Percentiles rank a stretch among this genome's conserved stretches.
These are phyloP conservation scores for Microcebus tavaratra DNA, from an alignment of 2,113 vertebrate genomes.

Conservation along the genomic window DNA sequence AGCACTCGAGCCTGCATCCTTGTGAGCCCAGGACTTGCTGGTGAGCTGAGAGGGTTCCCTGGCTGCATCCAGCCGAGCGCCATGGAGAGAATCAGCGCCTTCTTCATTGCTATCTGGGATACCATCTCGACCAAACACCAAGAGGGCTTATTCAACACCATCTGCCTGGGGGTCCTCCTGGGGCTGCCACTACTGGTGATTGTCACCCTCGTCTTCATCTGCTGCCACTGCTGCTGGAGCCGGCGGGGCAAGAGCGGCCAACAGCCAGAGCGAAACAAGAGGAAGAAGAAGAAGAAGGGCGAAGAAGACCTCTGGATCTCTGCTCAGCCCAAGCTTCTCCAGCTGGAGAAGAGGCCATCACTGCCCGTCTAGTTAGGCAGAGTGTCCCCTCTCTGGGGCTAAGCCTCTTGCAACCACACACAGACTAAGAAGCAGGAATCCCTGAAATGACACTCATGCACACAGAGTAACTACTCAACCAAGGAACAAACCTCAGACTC, in stretches of 20 bases:
- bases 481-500: neutral
- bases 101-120: slow-evolving; percentile 90
- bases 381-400: neutral
- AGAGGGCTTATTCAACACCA: slow-evolving; percentile 92
- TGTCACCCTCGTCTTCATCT: slow-evolving; percentile 87
- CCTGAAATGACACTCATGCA: neutral
- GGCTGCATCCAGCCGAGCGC: neutral
- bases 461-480: slow-evolving; percentile 13
- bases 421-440: neutral
- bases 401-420: neutral
- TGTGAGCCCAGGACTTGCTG: neutral
- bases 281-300: slow-evolving; percentile 85
- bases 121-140: slow-evolving; percentile 88
- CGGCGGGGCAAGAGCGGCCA: slow-evolving; percentile 41
- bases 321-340: slow-evolving; percentile 90
- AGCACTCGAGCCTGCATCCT: neutral
- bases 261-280: slow-evolving; percentile 83
- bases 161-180: slow-evolving; percentile 91
- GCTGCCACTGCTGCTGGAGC: slow-evolving; percentile 94
- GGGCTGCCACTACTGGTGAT: slow-evolving; percentile 89
- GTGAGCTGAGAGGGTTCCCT: neutral
- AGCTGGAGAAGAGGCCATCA: slow-evolving; percentile 89
- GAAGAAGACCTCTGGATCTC: slow-evolving; percentile 97
- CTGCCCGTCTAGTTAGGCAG: slow-evolving; percentile 79
- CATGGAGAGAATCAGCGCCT: slow-evolving; percentile 87